phyloP scores from a whole-genome alignment of 2,113 vertebrate genomes.

The Hystrix cristata region DNA sequence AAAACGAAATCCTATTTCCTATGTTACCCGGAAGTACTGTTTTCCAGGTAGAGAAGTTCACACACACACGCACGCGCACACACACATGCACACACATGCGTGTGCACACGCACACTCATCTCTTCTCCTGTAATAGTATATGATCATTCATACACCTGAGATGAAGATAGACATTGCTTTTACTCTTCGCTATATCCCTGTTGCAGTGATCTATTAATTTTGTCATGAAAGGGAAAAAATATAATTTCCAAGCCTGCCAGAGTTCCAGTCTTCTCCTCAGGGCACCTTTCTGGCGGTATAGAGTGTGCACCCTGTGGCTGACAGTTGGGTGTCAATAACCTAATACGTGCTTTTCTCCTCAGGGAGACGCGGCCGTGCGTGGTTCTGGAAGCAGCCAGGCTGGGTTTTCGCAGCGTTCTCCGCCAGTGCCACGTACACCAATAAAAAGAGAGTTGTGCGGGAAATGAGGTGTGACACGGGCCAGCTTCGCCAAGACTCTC shows the following conservation, averaged over 20 bases:
- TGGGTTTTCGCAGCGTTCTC: conserved; percentile 80
- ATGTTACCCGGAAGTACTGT: neutral
- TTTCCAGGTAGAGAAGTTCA: neutral
- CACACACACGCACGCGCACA: neutral
- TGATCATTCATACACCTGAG: conserved; percentile 3
- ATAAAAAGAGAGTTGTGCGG: conserved; percentile 86
- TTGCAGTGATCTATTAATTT: conserved; percentile 54
- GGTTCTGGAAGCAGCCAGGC: conserved; percentile 38
- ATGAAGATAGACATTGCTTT: conserved; percentile 50
- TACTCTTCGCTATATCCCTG: conserved; percentile 2
- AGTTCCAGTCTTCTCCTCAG: conserved; percentile 71
- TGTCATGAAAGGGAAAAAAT: conserved; percentile 72
- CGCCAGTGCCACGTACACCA: conserved; percentile 84
- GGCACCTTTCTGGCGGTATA: conserved; percentile 82
- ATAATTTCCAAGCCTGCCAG: conserved; percentile 81
- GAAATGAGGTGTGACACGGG: conserved; percentile 86
- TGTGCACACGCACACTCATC: neutral
- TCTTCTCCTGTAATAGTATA: no score
- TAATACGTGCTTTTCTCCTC: conserved; percentile 83
- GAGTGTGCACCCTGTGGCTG: conserved; percentile 84
- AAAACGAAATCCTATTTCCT: conserved; percentile 35
- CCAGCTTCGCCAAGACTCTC: conserved; percentile 86
- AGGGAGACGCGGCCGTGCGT: conserved; percentile 79
- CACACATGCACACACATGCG: no score
- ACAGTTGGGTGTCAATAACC: conserved; percentile 86